Evolutionary conservation across 2,888 invertebrate species (phyloP).

Genomic region (Drosophila leonis): DNA sequence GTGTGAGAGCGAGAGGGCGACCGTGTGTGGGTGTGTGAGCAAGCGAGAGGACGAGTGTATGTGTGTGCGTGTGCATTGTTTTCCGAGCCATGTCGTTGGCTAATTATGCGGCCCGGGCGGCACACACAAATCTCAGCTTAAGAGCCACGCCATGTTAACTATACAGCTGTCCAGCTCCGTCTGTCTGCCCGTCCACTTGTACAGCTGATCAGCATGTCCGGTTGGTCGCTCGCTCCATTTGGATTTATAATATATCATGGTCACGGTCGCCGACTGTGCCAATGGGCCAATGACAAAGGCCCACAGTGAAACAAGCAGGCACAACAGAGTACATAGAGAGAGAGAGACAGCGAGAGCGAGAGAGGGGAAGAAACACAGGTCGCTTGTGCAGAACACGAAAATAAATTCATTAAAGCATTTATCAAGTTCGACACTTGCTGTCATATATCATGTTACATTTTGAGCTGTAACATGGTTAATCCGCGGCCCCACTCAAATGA

Average conservation of each 20-base stretch:
- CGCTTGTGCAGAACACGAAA: conserved; percentile 65
- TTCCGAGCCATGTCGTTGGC: conserved; percentile 23
- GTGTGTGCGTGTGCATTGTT: conserved; percentile 20
- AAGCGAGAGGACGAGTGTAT: conserved; percentile 1
- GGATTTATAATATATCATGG: conserved; percentile 80
- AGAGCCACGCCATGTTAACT: conserved; percentile 68
- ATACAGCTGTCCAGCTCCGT: conserved; percentile 23
- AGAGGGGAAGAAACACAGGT: not conserved
- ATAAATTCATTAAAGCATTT: conserved; percentile 79
- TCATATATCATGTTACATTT: conserved; percentile 70
- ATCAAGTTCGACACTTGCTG: conserved; percentile 80
- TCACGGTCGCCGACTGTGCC: conserved; percentile 71
- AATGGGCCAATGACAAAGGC: conserved; percentile 44
- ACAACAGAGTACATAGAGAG: not conserved
- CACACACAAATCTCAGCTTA: conserved; percentile 66
- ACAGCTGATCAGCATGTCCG: conserved; percentile 33
- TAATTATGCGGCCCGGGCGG: conserved; percentile 43
- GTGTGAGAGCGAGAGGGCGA: not conserved
- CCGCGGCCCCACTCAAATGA: conserved; percentile 50
- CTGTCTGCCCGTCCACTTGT: not conserved
- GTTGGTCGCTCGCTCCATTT: conserved; percentile 40
- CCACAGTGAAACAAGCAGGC: conserved; percentile 12
- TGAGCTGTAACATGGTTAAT: conserved; percentile 73
- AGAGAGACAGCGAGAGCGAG: not conserved
- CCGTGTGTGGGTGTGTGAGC: conserved; percentile 4